phyloP scores from a whole-genome alignment of 2,888 invertebrate genomes.

The Frankliniella fusca region DNA sequence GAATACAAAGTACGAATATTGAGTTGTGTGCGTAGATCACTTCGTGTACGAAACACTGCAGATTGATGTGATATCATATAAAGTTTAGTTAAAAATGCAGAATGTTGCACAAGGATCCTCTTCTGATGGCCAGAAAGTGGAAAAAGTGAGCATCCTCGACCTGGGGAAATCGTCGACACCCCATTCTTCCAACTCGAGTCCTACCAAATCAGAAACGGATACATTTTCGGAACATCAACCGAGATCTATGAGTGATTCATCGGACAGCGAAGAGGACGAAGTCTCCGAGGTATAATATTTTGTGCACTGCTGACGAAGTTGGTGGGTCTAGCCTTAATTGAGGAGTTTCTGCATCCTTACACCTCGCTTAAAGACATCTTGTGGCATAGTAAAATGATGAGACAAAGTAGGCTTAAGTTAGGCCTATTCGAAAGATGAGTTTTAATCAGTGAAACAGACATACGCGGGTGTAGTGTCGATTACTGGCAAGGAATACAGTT shows the following conservation, averaged over 20 bases:
- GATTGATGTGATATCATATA: slow-evolving; percentile 52
- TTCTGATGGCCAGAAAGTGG: slow-evolving; percentile 77
- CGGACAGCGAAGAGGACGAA: slow-evolving; percentile 94
- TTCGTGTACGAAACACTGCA: slow-evolving; percentile 43
- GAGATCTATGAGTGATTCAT: slow-evolving; percentile 88
- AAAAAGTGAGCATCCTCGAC: slow-evolving; percentile 64
- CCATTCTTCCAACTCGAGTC: slow-evolving; percentile 78
- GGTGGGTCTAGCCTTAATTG: slow-evolving; percentile 30
- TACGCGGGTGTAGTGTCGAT: not conserved
- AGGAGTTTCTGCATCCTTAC: slow-evolving; percentile 34
- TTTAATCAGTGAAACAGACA: not conserved
- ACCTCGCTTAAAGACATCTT: slow-evolving; percentile 64
- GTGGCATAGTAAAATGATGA: slow-evolving; percentile 43
- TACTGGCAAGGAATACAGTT: not conserved
- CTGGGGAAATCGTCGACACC: slow-evolving; percentile 62
- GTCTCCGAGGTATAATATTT: slow-evolving; percentile 79
- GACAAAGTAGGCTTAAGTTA: slow-evolving; percentile 26
- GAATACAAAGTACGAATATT: slow-evolving; percentile 42
- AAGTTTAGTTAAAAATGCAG: slow-evolving; percentile 80
- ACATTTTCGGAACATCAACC: slow-evolving; percentile 79
- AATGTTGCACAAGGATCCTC: slow-evolving; percentile 74
- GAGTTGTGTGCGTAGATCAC: slow-evolving; percentile 46
- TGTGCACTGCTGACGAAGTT: slow-evolving; percentile 26
- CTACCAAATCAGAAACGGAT: slow-evolving; percentile 80
- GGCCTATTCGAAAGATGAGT: slow-evolving; percentile 27